A percentile compares a stretch with the other conserved stretches of the same genome.
Conservation (phyloP, 1,140 invertebrate species). For the Octopus sinensis region DNA sequence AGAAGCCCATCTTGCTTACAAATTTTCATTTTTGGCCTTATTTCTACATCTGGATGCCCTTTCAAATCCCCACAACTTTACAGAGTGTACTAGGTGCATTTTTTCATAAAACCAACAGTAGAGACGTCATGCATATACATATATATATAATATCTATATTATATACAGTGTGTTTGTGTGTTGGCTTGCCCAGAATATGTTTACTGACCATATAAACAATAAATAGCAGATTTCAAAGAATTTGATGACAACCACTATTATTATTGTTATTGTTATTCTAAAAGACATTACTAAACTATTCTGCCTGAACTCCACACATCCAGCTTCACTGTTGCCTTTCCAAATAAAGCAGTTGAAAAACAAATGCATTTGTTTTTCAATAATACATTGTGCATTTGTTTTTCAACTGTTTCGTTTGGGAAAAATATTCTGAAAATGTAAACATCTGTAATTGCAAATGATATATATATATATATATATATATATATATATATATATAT, state of each 20-base stretch:
- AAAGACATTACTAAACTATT: not conserved
- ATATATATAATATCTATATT: not conserved
- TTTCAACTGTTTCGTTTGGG: constrained; percentile 8
- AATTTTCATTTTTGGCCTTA: too few species aligned
- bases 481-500: not conserved
- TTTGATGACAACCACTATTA: not conserved
- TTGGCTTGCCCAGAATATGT: not conserved
- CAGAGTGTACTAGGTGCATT: too few species aligned
- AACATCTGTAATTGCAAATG: too few species aligned
- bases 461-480: not conserved
- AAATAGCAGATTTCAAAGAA: not conserved
- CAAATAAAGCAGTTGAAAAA: constrained; percentile 11
- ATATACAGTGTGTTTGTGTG: not conserved
- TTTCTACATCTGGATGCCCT: too few species aligned
- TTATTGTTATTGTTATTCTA: not conserved
- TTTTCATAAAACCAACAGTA: too few species aligned
- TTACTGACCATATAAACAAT: not conserved
- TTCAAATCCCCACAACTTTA: too few species aligned
- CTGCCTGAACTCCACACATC: not conserved
- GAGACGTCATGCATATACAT: too few species aligned
- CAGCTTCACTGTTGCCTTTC: not conserved
- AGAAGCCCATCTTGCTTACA: too few species aligned
- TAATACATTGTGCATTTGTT: constrained; percentile 12
- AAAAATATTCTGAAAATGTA: not conserved
- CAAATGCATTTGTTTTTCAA: constrained; percentile 11